A percentile compares a stretch with the other conserved stretches of the same genome.
Evolutionary conservation across 2,888 invertebrate species (phyloP).

Genomic region (Microctonus aethiopoides): DNA sequence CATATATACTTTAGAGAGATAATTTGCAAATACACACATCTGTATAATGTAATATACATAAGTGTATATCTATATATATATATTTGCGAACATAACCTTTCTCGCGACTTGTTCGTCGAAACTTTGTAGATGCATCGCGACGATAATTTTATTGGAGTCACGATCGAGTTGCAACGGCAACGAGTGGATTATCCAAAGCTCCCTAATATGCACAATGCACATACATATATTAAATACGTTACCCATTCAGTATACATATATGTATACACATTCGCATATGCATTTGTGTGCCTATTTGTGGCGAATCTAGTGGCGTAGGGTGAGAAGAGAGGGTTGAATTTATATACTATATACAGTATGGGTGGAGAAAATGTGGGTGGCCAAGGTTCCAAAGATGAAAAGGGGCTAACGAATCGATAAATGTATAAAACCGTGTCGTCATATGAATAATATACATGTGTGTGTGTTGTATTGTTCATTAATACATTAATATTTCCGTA

Average conservation of each 20-base stretch:
- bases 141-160: slow-evolving; percentile 37
- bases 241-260: neutral
- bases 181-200: slow-evolving; percentile 9
- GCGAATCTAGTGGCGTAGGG: neutral
- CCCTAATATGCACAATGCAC: neutral
- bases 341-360: neutral
- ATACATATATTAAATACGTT: neutral
- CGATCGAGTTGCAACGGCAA: slow-evolving; percentile 31
- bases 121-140: slow-evolving; percentile 35
- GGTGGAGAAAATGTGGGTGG: slow-evolving; percentile 4
- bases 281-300: slow-evolving; percentile 28
- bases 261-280: neutral
- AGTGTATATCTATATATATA: neutral
- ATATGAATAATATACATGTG: neutral
- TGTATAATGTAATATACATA: too few species aligned
- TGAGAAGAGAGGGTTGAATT: neutral
- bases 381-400: slow-evolving; percentile 22
- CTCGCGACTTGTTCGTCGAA: slow-evolving; percentile 26
- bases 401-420: slow-evolving; percentile 28
- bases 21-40: neutral
- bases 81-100: neutral
- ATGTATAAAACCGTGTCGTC: slow-evolving; percentile 18
- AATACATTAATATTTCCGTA: too few species aligned
- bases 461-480: neutral
- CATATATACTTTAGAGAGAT: neutral